phyloP scores from a whole-genome alignment of 2,113 vertebrate species.

The Centrocercus urophasianus region DNA sequence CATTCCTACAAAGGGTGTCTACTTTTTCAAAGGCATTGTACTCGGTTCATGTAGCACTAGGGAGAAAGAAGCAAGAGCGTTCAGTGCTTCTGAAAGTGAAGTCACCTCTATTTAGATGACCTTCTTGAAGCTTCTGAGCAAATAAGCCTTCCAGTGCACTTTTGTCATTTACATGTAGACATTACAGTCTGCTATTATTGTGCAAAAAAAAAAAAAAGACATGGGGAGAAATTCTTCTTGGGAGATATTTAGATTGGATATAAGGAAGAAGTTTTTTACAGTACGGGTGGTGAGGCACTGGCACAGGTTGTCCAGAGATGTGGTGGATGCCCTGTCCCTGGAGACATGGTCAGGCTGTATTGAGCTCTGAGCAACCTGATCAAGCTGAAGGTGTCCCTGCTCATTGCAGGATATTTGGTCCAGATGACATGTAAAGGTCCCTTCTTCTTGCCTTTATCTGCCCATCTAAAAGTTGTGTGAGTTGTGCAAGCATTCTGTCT shows the following conservation, averaged over 20 bases:
- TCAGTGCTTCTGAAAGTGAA: not conserved
- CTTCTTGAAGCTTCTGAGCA: not conserved
- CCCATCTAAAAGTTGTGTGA: not conserved
- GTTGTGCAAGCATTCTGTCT: not conserved
- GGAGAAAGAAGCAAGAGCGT: not conserved
- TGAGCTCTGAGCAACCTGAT: no score
- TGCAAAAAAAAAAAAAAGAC: not conserved
- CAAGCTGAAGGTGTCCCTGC: no score
- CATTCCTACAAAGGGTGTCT: not conserved
- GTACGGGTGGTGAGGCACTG: no score
- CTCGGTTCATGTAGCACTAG: not conserved
- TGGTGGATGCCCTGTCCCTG: no score
- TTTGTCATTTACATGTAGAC: not conserved
- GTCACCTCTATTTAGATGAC: not conserved
- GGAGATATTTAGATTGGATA: no score
- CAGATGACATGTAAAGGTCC: no score
- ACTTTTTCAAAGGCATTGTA: not conserved
- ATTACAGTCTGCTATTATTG: not conserved
- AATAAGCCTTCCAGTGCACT: not conserved
- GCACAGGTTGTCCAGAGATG: no score
- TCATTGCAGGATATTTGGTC: no score
- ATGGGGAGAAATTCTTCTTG: not conserved
- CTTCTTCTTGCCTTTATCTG: not conserved
- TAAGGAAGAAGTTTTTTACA: no score
- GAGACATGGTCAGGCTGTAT: no score